Base-by-base conservation (phyloP, 2,113 vertebrate species). In the Euleptes europaea region DNA sequence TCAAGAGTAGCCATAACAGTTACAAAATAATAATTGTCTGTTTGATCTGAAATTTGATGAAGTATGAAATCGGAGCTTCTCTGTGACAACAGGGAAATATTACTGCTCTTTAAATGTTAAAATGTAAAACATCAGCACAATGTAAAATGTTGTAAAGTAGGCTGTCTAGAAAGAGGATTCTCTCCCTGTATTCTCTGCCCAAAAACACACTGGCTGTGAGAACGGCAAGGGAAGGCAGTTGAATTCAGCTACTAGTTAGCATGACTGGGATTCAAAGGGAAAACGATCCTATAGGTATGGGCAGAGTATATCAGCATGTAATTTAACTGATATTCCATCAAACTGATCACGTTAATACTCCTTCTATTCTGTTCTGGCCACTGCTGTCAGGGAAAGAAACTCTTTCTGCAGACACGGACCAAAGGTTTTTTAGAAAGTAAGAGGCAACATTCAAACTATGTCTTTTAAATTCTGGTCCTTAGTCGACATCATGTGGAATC, bases 141-240 rank as follows among this genome's bases (percentile, higher is more conserved):
- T 84, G 17, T 78, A 70, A 84, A 78, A 77, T 49, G 65, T 70
- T 70, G 57, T 49, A 70, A 69, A 78, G 49, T 28, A n/a, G n/a
- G 1, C 33, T 73, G 38, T 15, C 38, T 44, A 78, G 67, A 19
- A 84, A 60, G 13, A 71, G 49, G 12, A 71, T 70, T 78, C 67
- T 60, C 40, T 49, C 60, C 65, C 49, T 66, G 66, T 84, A 26
- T 77, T 84, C 35, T 49, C 35, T 21, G 57, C n/a, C 31, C 47
- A 77, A 84, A 13, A 84, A 19, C 12, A 42, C 15, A 71, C 51
- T 78, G 31, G 75, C 65, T 70, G 33, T 70, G 38, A n/a, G 11
- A n/a, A 28, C 40, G 38, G 26, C 65, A 60, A 40, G 2, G 21
- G 35, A 70, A 84, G 57, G 28, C 38, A 33, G 17, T 35, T 70